Conservation (phyloP, 2,113 vertebrate species). For the Solea solea region DNA sequence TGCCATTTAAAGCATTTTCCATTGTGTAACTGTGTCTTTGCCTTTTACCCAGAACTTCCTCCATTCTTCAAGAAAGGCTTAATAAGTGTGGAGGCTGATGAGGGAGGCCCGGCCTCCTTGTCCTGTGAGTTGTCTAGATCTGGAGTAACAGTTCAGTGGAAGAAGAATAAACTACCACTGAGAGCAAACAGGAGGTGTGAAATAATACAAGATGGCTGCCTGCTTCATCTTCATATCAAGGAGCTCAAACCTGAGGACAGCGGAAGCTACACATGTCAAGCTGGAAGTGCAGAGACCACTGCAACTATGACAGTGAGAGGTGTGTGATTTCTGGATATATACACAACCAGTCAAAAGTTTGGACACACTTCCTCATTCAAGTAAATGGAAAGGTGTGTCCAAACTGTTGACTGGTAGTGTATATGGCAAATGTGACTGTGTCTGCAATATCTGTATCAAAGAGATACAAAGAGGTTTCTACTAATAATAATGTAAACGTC, state of each 20-base stretch:
- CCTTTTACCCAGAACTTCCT: conserved; percentile 36
- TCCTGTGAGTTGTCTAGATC: conserved; percentile 67
- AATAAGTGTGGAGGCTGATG: conserved; percentile 25
- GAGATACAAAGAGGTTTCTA: too few relatives aligned
- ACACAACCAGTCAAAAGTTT: too few relatives aligned
- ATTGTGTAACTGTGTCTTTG: too few relatives aligned
- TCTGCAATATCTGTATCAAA: too few relatives aligned
- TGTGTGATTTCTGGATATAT: too few relatives aligned
- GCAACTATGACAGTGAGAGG: conserved; percentile 75
- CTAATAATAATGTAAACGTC: too few relatives aligned
- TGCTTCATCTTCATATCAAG: conserved; percentile 44
- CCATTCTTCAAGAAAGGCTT: conserved; percentile 53
- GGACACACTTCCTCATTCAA: too few relatives aligned
- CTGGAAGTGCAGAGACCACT: conserved; percentile 37
- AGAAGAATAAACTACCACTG: conserved; percentile 68
- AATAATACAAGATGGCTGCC: conserved; percentile 71
- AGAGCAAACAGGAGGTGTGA: conserved; percentile 49
- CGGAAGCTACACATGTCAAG: conserved; percentile 56
- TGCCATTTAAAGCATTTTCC: too few relatives aligned
- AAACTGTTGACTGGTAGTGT: too few relatives aligned
- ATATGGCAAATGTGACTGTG: too few relatives aligned
- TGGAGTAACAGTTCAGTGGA: conserved; percentile 60
- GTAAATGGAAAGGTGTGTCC: too few relatives aligned
- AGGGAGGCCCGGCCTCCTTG: conserved; percentile 30
- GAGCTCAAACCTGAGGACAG: conserved; percentile 65